Percentiles rank a stretch among this genome's conserved stretches.
Conservation (phyloP, 2,797 vertebrate genomes). For the Epinephelus awoara region DNA sequence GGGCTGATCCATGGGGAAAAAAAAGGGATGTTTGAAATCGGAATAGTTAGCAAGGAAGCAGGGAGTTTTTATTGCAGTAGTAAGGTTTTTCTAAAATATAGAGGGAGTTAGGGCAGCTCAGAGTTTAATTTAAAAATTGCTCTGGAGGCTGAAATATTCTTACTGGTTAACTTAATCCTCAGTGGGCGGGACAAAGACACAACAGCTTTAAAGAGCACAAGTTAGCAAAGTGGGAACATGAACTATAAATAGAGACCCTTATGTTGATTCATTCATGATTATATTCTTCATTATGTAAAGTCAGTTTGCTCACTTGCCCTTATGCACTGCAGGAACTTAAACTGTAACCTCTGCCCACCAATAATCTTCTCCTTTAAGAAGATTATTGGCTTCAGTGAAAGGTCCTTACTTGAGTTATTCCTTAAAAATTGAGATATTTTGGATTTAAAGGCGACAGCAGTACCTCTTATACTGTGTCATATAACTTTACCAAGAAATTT, state of each 20-base stretch:
- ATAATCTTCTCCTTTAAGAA: neutral
- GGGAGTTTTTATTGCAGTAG: slow-evolving; percentile 32
- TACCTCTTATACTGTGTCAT: neutral
- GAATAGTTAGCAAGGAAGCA: slow-evolving; percentile 27
- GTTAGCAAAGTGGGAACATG: slow-evolving; percentile 25
- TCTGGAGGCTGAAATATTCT: slow-evolving; percentile 26
- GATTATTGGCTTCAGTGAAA: neutral
- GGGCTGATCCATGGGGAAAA: slow-evolving; percentile 38
- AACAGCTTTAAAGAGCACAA: slow-evolving; percentile 64
- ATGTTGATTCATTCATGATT: slow-evolving; percentile 18
- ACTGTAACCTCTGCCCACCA: neutral
- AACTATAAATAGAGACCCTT: slow-evolving; percentile 9
- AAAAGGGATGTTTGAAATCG: slow-evolving; percentile 38
- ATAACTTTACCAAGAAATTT: neutral
- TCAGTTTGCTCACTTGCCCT: slow-evolving; percentile 11
- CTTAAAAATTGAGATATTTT: neutral
- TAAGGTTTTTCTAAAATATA: slow-evolving; percentile 39
- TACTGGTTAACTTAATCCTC: slow-evolving; percentile 34
- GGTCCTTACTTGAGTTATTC: neutral
- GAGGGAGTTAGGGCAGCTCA: slow-evolving; percentile 5
- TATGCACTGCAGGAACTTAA: slow-evolving; percentile 33
- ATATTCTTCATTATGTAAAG: slow-evolving; percentile 17
- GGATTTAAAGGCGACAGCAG: slow-evolving; percentile 5
- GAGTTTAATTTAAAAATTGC: slow-evolving; percentile 29
- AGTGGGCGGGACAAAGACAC: slow-evolving; percentile 19